Base-by-base conservation (phyloP, 2,888 invertebrate genomes). In the Panopea generosa region DNA sequence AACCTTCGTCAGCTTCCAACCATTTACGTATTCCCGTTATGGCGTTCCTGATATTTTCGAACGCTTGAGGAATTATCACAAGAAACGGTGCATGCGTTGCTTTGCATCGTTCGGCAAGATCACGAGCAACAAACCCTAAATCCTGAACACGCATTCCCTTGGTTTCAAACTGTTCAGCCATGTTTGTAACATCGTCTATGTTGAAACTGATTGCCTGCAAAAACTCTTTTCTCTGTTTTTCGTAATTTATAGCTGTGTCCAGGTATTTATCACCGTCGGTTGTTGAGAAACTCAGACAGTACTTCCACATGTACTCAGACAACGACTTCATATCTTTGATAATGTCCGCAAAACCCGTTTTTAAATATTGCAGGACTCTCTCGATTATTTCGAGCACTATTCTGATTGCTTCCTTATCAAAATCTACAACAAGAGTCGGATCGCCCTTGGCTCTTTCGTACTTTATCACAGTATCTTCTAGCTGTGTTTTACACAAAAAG, bases 211-310 rank as follows among this genome's bases (percentile, higher is more conserved):
- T 84, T 1, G 87, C 88, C 16, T 77, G 49, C 2, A 69, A 76
- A 47, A 88, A 82, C 27, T 89, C 90, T 16, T 76, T 66, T 50
- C 86, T 72, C 75, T 88, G 87, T 62, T 84, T 84, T 68, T 90
- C 88, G 71, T 90, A 90, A 62, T 88, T 89, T 4, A 84, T 82
- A 9, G 87, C 87, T 4, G 89, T 89, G 70, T 89, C 89, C 62
- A 89, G 63, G 72, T 87, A 89, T 1, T 69, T 16, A 61, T 90
- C 89, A 0, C 85, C 86, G 7, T 86, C 85, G 0, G 72, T 40
- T 11, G 75, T 61, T 26, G 83, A 85, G 73, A 89, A 90, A 69
- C 88, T 89, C 52, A 83, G 74, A 68, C 89, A 88, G 65, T 90
- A 90, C 69, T 86, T 88, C 33, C 72, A 73, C 83, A 89, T 85